Base-by-base conservation (phyloP, 2,888 invertebrate species). In the Eupithecia centaureata region DNA sequence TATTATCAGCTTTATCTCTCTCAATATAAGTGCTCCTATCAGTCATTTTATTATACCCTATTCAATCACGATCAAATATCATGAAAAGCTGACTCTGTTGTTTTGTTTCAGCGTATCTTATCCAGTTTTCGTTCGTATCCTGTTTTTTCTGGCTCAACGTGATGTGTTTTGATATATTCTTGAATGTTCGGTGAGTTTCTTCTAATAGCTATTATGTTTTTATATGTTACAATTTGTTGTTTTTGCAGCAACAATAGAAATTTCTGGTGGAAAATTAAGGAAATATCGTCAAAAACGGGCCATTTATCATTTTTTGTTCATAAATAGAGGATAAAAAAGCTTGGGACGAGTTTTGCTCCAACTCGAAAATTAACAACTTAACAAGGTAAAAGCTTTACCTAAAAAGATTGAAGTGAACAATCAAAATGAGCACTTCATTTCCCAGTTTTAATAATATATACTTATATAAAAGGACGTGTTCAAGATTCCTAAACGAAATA, bases 71-170 rank as follows among this genome's bases (percentile, higher is more conserved):
- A 62, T 47, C 61, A 65, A 60, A 66, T 65, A 61, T 61, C 61
- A 67, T 67, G 56, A 71, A 60, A 65, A 27, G 67, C 63, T 74
- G 64, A 70, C 70, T 63, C 25, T 57, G 30, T 58, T 66, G 62
- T 75, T 84, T 85, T 83, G 74, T 94, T 94, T 75, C 93, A 95
- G 95, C 95, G 12, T 95, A 95, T 84, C 84, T 95, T 75, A 95
- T 95, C 78, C 95, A 95, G 82, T 95, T 95, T 80, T 94, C 95
- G 2, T 95, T 95, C 85, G 91, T 95, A 60, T 94, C 95, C 47
- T 94, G 95, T 79, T 95, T 95, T 87, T 95, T 95, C 88, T 95
- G 95, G 95, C 86, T 95, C 70, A 95, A 95, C 83, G 94, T 95
- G 57, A 94, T 95, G 94, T 95, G 95, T 82, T 94, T 95, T 80